These are phyloP conservation scores for Artibeus lituratus DNA, from an alignment of 2,797 vertebrate genomes.

Conservation along the genomic window DNA sequence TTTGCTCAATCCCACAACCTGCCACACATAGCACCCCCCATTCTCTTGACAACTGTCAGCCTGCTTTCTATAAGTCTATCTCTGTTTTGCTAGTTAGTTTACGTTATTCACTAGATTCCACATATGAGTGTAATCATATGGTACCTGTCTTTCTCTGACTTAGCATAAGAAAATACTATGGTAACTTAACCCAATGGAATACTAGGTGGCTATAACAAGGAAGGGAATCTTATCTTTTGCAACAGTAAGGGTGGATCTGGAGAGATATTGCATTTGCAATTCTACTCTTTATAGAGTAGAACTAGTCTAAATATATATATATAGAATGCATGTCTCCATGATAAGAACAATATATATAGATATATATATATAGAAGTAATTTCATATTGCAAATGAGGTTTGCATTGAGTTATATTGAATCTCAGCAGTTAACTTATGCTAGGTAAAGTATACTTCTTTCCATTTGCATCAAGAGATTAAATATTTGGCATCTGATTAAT, in stretches of 20 bases:
- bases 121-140: background rate
- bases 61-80: background rate
- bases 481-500: background rate
- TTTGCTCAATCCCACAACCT: background rate
- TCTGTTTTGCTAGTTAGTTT: background rate
- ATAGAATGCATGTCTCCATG: background rate
- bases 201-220: background rate
- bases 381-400: background rate
- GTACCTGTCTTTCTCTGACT: background rate
- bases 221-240: background rate
- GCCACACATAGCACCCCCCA: background rate
- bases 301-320: background rate
- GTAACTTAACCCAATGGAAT: background rate
- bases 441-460: background rate
- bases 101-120: background rate
- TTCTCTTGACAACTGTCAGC: background rate
- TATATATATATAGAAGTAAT: background rate
- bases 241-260: background rate
- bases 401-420: background rate
- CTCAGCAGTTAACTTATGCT: background rate
- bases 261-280: background rate
- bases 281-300: background rate
- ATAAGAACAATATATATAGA: background rate
- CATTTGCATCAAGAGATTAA: background rate
- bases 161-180: background rate